A percentile compares a stretch with the other conserved stretches of the same genome.
Conservation (phyloP, 2,113 vertebrate genomes). For the Mobula hypostoma region DNA sequence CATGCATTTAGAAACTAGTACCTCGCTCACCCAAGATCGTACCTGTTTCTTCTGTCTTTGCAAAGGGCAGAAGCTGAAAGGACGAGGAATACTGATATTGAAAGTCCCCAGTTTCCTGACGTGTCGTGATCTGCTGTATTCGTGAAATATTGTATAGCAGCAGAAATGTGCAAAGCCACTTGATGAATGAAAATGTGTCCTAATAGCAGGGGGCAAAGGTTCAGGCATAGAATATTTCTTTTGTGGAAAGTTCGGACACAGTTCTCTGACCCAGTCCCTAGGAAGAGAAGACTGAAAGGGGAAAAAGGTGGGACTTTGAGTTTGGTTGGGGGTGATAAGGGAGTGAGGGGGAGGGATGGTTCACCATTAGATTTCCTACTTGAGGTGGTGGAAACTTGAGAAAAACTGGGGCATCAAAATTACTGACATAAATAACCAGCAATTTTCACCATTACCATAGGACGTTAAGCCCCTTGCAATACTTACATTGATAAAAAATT, state of each 20-base stretch:
- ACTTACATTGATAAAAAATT: not conserved
- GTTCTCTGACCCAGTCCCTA: not conserved
- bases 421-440: not conserved
- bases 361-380: not conserved
- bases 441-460: not conserved
- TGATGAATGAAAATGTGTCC: not conserved
- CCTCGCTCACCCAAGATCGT: not conserved
- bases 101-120: not conserved
- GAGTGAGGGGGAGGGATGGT: not conserved
- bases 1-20: not conserved
- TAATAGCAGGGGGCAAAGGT: not conserved
- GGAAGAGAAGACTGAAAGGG: not conserved
- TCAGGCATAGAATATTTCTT: not conserved
- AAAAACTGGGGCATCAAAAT: not conserved
- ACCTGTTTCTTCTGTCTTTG: not conserved
- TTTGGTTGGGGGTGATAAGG: too few relatives aligned
- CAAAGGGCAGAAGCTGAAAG: not conserved
- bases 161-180: not conserved
- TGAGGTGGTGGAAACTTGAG: not conserved
- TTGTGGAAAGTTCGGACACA: too few relatives aligned
- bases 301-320: not conserved
- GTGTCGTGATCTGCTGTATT: not conserved
- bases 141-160: not conserved
- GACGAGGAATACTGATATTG: not conserved
- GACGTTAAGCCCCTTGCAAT: not conserved